phyloP scores from a whole-genome alignment of 2,888 invertebrate species.

The Nemotelus pantherinus region DNA sequence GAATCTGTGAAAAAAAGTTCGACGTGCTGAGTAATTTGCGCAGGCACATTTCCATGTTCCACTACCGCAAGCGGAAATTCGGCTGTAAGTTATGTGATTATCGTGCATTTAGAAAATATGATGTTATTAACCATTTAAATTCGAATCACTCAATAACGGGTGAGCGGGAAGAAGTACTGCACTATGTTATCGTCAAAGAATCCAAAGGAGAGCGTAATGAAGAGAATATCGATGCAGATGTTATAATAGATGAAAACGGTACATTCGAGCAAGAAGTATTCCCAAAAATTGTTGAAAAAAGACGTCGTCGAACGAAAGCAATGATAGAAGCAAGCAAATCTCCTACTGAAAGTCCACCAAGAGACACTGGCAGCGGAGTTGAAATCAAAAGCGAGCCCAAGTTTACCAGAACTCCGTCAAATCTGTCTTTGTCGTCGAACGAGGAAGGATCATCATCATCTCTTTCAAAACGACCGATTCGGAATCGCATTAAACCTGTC shows the following conservation, averaged over 20 bases:
- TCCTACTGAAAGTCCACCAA: conserved; percentile 37
- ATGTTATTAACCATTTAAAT: conserved; percentile 73
- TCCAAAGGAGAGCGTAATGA: conserved; percentile 59
- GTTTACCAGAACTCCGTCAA: conserved; percentile 54
- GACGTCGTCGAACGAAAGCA: conserved; percentile 49
- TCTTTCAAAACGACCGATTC: conserved; percentile 67
- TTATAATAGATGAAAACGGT: conserved; percentile 57
- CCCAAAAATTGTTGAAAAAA: conserved; percentile 46
- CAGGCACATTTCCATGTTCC: conserved; percentile 65
- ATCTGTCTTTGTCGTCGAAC: conserved; percentile 52
- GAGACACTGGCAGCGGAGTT: background rate
- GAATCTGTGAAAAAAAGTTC: conserved; percentile 63
- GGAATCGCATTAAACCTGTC: conserved; percentile 73
- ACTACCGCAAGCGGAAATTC: conserved; percentile 69
- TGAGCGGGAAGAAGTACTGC: conserved; percentile 65
- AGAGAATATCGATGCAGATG: conserved; percentile 59
- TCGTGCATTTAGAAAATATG: conserved; percentile 73
- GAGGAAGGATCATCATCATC: conserved; percentile 50
- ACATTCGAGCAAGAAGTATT: conserved; percentile 19
- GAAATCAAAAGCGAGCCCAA: conserved; percentile 49
- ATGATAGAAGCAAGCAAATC: conserved; percentile 4
- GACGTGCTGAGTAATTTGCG: conserved; percentile 63
- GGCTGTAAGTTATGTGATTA: conserved; percentile 80
- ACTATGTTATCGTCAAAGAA: conserved; percentile 60
- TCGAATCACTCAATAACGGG: conserved; percentile 71